Base-by-base conservation (phyloP, 1,140 invertebrate species). In the Bombus waltoni region DNA sequence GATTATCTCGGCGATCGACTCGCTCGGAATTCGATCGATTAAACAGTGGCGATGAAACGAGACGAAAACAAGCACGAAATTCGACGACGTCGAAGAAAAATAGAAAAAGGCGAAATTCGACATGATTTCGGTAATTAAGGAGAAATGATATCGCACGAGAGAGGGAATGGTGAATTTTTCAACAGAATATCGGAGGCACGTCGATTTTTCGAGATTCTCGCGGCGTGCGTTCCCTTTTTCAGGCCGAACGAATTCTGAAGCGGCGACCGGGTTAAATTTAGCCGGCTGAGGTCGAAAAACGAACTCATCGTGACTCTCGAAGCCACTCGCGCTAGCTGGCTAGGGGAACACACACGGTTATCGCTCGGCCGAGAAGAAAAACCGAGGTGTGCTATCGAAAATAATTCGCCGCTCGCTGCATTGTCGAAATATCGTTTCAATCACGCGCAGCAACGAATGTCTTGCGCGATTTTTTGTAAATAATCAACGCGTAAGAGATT, bases 11-110 rank as follows among this genome's bases (percentile, higher is more conserved):
- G 28, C 77, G 88, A 89, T 87, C 78, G 81, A 78, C 86, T 79
- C 85, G 89, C 81, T 32, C 22, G 78, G 75, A 89, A 89, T 89
- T 18, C 81, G 68, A 89, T 89, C 88, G 88, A 89, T 89, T 85
- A 80, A 80, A 74, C 71, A 47, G 47, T 8, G 28, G 40, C 18
- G 78, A 42, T 66, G 40, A 84, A 84, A 79, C 75, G 47, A 47
- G 42, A 25, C 80, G 25, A 22, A 28, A 25, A 11, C 38, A 76
- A 42, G 9, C 5, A 28, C 38, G 38, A 71, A 22, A 73, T 13
- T 74, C 5, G 11, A 38, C 5, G 59, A 42, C 15, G 6, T 35
- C 1, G 18, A 10, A 8, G n/a, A 13, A 2, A 15, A 22, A 8
- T 13, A 4, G 3, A 9, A 42, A 57, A 53, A 40, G 68, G 42